These are phyloP conservation scores for Tanypteryx hageni DNA, from an alignment of 2,888 invertebrate species.

Conservation along the genomic window DNA sequence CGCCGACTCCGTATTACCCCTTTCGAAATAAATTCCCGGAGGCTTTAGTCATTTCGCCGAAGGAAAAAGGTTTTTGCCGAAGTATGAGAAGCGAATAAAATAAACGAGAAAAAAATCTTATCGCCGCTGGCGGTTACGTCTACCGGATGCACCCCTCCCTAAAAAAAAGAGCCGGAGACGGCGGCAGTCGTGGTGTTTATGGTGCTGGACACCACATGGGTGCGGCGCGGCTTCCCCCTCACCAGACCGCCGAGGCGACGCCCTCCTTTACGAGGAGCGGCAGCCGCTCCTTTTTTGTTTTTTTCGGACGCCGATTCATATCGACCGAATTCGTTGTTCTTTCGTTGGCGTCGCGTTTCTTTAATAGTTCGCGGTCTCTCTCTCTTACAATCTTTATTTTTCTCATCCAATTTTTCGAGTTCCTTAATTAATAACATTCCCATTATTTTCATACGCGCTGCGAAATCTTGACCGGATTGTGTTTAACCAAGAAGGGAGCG, in stretches of 20 bases:
- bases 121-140: not conserved
- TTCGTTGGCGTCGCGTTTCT: no score
- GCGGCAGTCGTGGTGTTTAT: no score
- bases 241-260: no score
- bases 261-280: no score
- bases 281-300: no score
- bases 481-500: conserved; percentile 43
- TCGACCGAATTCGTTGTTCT: no score
- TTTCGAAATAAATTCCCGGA: conserved; percentile 74
- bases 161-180: no score
- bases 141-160: conserved; percentile 65
- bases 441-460: conserved; percentile 56
- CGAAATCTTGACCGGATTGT: conserved; percentile 57
- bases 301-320: no score
- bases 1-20: conserved; percentile 66
- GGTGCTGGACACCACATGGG: no score
- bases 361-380: not conserved
- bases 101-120: not conserved
- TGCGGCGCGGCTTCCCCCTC: no score
- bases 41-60: conserved; percentile 72
- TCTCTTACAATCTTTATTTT: not conserved
- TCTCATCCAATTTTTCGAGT: conserved; percentile 14
- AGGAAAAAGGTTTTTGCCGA: conserved; percentile 76
- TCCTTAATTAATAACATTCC: conserved; percentile 59
- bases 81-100: conserved; percentile 74